Evolutionary conservation across 2,113 vertebrate species (phyloP), one percentile per base, ranked within the genome.

Genomic region (Rhinolophus ferrumequinum): DNA sequence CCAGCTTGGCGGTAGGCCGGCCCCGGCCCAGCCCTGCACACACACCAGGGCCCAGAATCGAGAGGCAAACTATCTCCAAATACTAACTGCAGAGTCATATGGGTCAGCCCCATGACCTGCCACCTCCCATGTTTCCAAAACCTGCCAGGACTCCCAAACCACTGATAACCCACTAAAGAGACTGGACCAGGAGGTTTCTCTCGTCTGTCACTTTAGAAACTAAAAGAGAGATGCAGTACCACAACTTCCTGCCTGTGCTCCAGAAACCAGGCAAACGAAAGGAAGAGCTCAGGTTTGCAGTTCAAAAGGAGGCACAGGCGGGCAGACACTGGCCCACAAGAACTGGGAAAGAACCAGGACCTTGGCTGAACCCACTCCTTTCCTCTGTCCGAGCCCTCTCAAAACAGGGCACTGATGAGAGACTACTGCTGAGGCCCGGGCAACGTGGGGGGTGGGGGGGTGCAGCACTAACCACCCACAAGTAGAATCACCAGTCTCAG

Each of bases 371-470:
- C 67, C 88, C 28, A 44, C 35, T 28, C 56, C n/a, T 41, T 58
- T 21, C 87, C 22, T 38, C 8, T 3, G 44, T 9, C 64, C 41
- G 14, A 76, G 54, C 26, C 14, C 60, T 18, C 13, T 6, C 16
- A 81, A 56, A 38, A 93, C 11, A 35, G 92, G 58, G 75, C 52
- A 6, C 15, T 38, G 83, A 80, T 2, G 21, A 85, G 58, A 35
- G 5, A 85, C 19, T 72, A 8, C 80, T 58, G 58, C 0, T 0
- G 44, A 81, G 50, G 8, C 73, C 18, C 30, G 30, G 0, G 35
- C 0, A 1, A 75, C 0, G 0, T 3, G 19, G 54, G 15, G 21
- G 18, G 8, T 2, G 33, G 24, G 16, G 26, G 38, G 24, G 5
- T 38, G 35, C 24, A 24, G 22, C 11, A 13, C 4, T 1, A 60